These are phyloP conservation scores for Creontiades dilutus DNA, from an alignment of 2,888 invertebrate genomes.

Conservation along the genomic window DNA sequence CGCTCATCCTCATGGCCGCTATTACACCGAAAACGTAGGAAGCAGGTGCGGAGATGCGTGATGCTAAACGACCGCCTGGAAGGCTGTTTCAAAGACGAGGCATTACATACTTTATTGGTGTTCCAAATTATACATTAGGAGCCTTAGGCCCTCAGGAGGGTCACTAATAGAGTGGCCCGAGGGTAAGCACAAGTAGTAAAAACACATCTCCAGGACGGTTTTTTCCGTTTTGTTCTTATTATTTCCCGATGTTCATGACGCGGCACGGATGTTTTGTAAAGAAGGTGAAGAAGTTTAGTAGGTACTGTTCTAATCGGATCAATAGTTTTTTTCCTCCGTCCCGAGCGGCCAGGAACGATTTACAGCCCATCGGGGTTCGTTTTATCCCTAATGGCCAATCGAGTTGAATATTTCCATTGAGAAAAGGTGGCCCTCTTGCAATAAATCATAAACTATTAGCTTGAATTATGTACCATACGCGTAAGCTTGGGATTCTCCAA, in stretches of 20 bases:
- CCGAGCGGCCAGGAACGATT: not conserved
- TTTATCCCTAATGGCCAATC: not conserved
- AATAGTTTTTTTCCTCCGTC: not conserved
- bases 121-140: conserved; percentile 51
- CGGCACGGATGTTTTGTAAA: conserved; percentile 29
- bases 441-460: not conserved
- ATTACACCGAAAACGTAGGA: not conserved
- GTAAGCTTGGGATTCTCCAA: too few species aligned
- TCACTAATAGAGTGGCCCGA: conserved; percentile 33
- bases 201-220: not conserved
- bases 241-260: conserved; percentile 27
- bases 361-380: not conserved
- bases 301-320: conserved; percentile 44
- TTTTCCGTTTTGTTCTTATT: not conserved
- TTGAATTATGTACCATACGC: too few species aligned
- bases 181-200: conserved; percentile 44
- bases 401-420: not conserved
- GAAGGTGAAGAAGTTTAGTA: conserved; percentile 45
- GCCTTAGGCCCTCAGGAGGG: not conserved
- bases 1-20: not conserved
- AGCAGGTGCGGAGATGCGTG: conserved; percentile 55
- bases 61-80: conserved; percentile 54
- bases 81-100: conserved; percentile 40
- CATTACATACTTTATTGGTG: conserved; percentile 50
- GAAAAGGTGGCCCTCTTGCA: not conserved